Evolutionary conservation across 2,888 invertebrate species (phyloP), one percentile per base, ranked within the genome.

Genomic region (Nephrotoma appendiculata): DNA sequence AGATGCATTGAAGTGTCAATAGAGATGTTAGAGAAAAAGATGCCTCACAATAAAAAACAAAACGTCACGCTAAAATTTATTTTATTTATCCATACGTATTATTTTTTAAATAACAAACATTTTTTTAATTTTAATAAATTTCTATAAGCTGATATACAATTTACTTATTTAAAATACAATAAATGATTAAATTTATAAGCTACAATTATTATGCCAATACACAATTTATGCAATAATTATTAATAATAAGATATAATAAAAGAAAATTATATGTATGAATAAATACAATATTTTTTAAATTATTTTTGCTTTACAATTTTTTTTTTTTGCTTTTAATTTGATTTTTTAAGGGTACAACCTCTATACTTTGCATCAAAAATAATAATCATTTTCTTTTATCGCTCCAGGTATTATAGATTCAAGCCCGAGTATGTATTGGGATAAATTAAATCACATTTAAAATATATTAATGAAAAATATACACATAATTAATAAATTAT

Each of bases 321-420:
- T 42, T 41, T 42, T 84, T 84, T n/a, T 48, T 11, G 11, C 11
- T 48, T 2, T 84, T 84, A 84, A 15, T 42, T 42, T 42, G 4
- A 84, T 84, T 84, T 84, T n/a, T 42, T 84, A 83, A 15, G 84
- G 43, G 43, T 95, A 95, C 95, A 95, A 96, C 95, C 94, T 96
- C 96, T 96, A 96, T 96, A 96, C 96, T 96, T 96, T 96, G 96
- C 96, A 96, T 95, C 94, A 95, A 84, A 96, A 96, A 94, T 95
- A 96, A 96, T 96, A 95, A 95, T 94, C 94, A 95, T 95, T 95
- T 95, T 95, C 94, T 84, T 84, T 42, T 2, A 71, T 31, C 19
- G n/a, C 31, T 31, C 31, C 71, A 9, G 71, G 71, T 19, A 71
- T 71, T 71, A 84, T 42, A 84, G 42, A 42, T 42, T 42, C 15